Conservation (phyloP, 2,888 invertebrate species). For the Aleiodes leptofemur region DNA sequence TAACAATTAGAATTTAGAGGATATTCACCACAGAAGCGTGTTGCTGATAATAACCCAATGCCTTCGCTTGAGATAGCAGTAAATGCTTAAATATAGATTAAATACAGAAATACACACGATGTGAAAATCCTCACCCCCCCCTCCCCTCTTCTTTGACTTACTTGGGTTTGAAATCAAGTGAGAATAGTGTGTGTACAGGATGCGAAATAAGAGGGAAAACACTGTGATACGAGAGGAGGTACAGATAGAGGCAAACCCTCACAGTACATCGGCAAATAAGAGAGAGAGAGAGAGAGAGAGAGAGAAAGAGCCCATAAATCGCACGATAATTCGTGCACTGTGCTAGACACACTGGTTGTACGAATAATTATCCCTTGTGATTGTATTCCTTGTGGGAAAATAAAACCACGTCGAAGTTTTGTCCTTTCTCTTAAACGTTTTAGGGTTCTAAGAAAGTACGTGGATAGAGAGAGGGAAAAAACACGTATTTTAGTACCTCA, state of each 20-base stretch:
- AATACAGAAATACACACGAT: slow-evolving; percentile 53
- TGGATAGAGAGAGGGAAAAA: neutral
- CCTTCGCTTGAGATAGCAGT: slow-evolving; percentile 55
- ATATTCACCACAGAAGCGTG: slow-evolving; percentile 62
- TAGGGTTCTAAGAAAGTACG: slow-evolving; percentile 4
- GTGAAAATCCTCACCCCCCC: slow-evolving; percentile 34
- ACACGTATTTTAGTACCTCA: neutral
- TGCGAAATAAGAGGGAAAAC: slow-evolving; percentile 25
- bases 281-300: slow-evolving; percentile 53
- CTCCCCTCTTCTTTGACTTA: neutral
- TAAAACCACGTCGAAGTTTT: slow-evolving; percentile 45
- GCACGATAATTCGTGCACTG: slow-evolving; percentile 59
- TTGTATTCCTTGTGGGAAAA: slow-evolving; percentile 49
- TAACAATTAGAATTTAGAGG: slow-evolving; percentile 53
- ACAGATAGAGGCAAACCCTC: slow-evolving; percentile 46
- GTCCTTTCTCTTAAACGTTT: slow-evolving; percentile 41
- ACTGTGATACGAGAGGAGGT: slow-evolving; percentile 40
- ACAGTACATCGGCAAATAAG: slow-evolving; percentile 50
- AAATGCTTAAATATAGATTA: slow-evolving; percentile 63
- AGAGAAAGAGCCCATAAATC: slow-evolving; percentile 56
- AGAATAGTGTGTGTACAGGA: slow-evolving; percentile 31
- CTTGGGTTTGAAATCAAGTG: slow-evolving; percentile 5
- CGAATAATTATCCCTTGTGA: slow-evolving; percentile 55
- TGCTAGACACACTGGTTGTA: slow-evolving; percentile 59
- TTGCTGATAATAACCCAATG: slow-evolving; percentile 62